Evolutionary conservation across 2,888 invertebrate genomes (phyloP).

Genomic region (Cephus pygmeus): DNA sequence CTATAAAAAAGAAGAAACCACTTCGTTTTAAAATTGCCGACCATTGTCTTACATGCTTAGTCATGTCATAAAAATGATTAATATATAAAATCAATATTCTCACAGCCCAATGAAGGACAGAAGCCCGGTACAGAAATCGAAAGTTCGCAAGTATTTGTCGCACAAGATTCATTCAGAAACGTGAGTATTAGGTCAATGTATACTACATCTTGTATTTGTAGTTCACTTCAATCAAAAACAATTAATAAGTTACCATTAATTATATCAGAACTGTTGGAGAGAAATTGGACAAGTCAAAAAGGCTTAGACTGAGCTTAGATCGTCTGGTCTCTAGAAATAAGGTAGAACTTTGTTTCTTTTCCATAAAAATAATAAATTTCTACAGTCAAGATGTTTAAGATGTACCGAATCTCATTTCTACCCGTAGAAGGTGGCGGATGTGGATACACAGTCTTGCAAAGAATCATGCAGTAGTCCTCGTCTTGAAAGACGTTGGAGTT

Average conservation of each 20-base stretch:
- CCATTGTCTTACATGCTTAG: background rate
- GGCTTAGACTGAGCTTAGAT: constrained; percentile 57
- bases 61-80: background rate
- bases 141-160: constrained; percentile 46
- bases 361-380: background rate
- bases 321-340: constrained; percentile 55
- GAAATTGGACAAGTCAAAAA: constrained; percentile 56
- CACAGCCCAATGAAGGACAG: constrained; percentile 45
- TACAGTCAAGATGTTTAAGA: background rate
- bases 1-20: background rate
- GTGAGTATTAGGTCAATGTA: constrained; percentile 37
- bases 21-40: background rate
- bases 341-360: constrained; percentile 17
- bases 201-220: constrained; percentile 12
- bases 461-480: constrained; percentile 42
- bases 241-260: background rate
- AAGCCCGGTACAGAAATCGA: constrained; percentile 44
- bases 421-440: constrained; percentile 29
- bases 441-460: constrained; percentile 38
- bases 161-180: constrained; percentile 44
- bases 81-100: background rate
- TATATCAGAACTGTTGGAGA: constrained; percentile 43
- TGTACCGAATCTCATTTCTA: background rate
- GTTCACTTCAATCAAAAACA: background rate
- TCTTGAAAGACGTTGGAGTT: constrained; percentile 70